phyloP scores from a whole-genome alignment of 2,888 invertebrate species.

The Shargacucullia verbasci region DNA sequence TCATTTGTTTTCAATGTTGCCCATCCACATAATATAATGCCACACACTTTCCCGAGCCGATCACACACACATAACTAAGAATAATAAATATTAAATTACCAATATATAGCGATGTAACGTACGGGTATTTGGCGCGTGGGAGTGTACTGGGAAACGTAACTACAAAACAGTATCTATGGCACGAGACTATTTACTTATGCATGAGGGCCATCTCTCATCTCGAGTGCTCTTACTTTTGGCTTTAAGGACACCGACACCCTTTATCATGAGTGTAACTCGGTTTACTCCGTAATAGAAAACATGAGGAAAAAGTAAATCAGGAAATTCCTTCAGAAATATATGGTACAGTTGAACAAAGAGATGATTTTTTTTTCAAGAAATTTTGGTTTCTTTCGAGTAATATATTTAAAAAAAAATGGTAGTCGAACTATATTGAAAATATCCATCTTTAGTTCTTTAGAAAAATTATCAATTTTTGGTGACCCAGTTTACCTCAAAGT shows the following conservation, averaged over 20 bases:
- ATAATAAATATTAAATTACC: neutral
- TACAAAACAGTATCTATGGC: conserved; percentile 3
- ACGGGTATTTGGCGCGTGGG: neutral
- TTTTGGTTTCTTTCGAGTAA: too few species aligned
- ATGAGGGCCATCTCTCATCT: conserved; percentile 35
- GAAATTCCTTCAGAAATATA: conserved; percentile 1
- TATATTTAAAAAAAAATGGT: too few species aligned
- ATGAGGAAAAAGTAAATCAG: conserved; percentile 10
- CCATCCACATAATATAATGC: too few species aligned
- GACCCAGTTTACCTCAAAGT: too few species aligned
- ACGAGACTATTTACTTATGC: conserved; percentile 41
- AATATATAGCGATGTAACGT: conserved; percentile 1
- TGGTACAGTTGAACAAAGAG: neutral
- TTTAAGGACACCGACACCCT: conserved; percentile 34
- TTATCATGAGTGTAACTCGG: conserved; percentile 29
- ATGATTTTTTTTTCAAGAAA: too few species aligned
- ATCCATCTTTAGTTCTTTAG: too few species aligned
- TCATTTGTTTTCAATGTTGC: too few species aligned
- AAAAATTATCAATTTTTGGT: too few species aligned
- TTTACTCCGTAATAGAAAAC: conserved; percentile 32
- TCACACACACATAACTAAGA: too few species aligned
- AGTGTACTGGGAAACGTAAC: conserved; percentile 1
- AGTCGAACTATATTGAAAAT: too few species aligned
- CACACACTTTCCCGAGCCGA: too few species aligned
- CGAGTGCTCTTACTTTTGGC: conserved; percentile 15